Base-by-base conservation (phyloP, 2,797 vertebrate genomes). In the Rhadinocentrus ornatus region DNA sequence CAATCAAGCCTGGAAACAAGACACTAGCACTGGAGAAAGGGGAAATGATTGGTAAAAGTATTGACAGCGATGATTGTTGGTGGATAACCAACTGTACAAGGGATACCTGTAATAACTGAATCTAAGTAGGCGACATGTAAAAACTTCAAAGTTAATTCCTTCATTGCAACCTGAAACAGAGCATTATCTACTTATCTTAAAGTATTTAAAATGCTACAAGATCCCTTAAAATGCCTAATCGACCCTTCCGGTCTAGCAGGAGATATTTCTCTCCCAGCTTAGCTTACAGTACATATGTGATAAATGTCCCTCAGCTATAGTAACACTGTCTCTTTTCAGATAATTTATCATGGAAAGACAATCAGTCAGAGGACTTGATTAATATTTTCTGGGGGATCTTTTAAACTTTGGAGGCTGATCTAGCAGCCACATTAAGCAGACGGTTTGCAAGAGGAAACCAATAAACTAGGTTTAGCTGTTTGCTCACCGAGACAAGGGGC, bases 311-410 rank as follows among this genome's bases (percentile, higher is more conserved):
- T 8, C 57, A 74, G 86, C 78, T 84, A 56, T 50, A 64, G 88
- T 79, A 85, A 88, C 87, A 90, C 75, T 80, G 86, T 91, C 84
- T 84, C 75, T 80, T 88, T 89, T 83, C 85, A 85, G 82, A 92
- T 90, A 85, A 93, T 93, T 90, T 79, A 92, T 92, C 92, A 92
- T 79, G 66, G 78, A 90, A 88, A 92, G 90, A 84, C 91, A 88
- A 91, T 90, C 89, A 92, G 86, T 89, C 89, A 86, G 73, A 76
- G 69, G 60, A 82, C 82, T 79, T 91, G 92, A 94, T 93, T 93
- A 92, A 93, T 93, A 94, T 91, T 93, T 93, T 91, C 84, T 84
- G 75, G 78, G 86, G 72, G 86, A 90, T 90, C 89, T 88, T 92
- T 88, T 91, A 88, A 92, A 93, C 89, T 92, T 90, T 81, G 74